phyloP scores from a whole-genome alignment of 35 echinoderm and acorn worm genomes.

The Acanthaster planci region DNA sequence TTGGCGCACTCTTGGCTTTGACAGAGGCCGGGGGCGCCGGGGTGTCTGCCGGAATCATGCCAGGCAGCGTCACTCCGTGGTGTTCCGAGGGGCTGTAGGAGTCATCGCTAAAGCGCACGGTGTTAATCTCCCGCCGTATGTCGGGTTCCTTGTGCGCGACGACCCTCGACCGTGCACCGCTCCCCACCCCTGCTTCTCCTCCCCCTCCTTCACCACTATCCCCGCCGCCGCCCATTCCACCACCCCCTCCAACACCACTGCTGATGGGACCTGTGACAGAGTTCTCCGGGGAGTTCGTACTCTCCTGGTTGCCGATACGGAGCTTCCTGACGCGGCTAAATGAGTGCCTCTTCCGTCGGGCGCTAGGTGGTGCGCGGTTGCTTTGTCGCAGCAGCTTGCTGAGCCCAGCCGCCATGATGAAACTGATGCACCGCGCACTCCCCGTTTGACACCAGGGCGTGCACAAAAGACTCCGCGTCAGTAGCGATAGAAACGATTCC shows the following conservation, averaged over 20 bases:
- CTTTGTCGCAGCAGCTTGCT: conserved; percentile 33
- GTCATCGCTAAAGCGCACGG: not conserved
- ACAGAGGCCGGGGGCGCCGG: not conserved
- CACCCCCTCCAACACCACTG: not conserved
- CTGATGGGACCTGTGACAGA: not conserved
- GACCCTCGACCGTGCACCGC: not conserved
- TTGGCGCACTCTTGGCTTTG: not conserved
- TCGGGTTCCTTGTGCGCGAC: not conserved
- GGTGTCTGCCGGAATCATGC: not conserved
- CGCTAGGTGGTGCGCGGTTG: conserved; percentile 25
- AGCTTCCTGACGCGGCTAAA: conserved; percentile 9
- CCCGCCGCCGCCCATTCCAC: not conserved
- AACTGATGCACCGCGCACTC: not conserved
- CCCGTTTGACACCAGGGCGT: not conserved
- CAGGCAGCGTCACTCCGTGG: not conserved
- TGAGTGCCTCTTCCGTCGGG: not conserved
- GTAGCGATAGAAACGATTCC: no score
- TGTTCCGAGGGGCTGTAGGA: not conserved
- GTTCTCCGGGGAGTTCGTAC: not conserved
- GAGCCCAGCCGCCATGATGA: conserved; percentile 42
- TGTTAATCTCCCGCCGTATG: conserved; percentile 10
- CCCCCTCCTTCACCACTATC: not conserved
- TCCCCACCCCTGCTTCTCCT: not conserved
- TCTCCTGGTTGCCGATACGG: conserved; percentile 4
- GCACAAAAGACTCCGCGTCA: no score